These are phyloP conservation scores for Porites evermanni DNA, from an alignment of 92 coral and sea anemone genomes.

Conservation along the genomic window DNA sequence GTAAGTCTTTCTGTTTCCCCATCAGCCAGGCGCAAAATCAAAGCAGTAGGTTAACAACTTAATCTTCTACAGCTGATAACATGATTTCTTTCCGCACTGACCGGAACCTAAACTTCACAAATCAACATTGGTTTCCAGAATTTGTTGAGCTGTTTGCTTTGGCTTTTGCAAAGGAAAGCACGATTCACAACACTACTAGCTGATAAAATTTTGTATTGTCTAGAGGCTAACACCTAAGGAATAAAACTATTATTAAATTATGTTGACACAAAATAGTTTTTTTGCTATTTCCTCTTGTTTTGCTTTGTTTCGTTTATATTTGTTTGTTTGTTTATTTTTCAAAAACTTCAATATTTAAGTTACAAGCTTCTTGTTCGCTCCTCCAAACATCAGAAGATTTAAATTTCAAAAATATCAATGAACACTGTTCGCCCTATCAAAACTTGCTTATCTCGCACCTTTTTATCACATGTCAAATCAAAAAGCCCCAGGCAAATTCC, in stretches of 20 bases:
- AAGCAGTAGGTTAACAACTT: too few species aligned
- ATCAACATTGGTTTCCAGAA: not conserved
- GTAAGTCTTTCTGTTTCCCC: too few species aligned
- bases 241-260: not conserved
- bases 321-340: too few species aligned
- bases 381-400: not conserved
- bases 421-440: not conserved
- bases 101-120: not conserved
- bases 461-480: not conserved
- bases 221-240: not conserved
- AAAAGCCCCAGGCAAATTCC: constrained; percentile 30
- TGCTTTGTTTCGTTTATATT: too few species aligned
- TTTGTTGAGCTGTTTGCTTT: not conserved
- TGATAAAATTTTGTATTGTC: constrained; percentile 17
- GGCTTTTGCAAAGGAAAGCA: not conserved
- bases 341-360: not conserved
- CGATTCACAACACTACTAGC: not conserved
- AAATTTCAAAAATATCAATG: constrained; percentile 1
- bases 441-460: not conserved
- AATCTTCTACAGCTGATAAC: too few species aligned
- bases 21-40: too few species aligned
- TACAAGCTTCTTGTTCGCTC: not conserved
- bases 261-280: constrained; percentile 1
- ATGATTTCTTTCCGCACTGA: too few species aligned
- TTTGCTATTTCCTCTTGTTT: not conserved